Percentiles rank a stretch among this genome's conserved stretches.
These are phyloP conservation scores for Mercenaria mercenaria DNA, from an alignment of 1,140 invertebrate species.

Conservation along the genomic window DNA sequence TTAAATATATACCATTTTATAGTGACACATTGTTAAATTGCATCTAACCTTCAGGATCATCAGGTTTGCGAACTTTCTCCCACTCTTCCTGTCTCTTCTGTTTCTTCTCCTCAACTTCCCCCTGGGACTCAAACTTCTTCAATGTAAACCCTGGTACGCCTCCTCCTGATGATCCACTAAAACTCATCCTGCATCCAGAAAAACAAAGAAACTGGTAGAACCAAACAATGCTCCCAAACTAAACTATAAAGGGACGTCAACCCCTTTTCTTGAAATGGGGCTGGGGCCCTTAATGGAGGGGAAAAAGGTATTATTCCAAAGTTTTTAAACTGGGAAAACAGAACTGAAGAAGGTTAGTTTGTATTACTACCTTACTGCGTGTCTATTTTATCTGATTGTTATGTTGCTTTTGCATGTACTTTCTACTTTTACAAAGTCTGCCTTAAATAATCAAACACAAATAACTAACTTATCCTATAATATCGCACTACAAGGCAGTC, in stretches of 20 bases:
- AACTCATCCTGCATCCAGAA: conserved; percentile 64
- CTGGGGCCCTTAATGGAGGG: background rate
- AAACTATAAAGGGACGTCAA: background rate
- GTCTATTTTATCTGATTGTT: no score
- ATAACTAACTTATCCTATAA: no score
- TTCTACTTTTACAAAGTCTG: no score
- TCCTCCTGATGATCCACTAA: conserved; percentile 31
- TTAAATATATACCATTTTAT: no score
- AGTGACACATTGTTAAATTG: no score
- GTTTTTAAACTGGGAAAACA: no score
- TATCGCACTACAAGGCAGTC: no score
- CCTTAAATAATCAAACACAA: no score
- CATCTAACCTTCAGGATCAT: conserved; percentile 93
- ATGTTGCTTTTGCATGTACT: no score
- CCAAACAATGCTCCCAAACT: background rate
- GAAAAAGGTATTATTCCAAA: background rate
- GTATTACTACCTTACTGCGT: no score
- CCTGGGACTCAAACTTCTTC: conserved; percentile 94
- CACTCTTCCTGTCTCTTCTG: conserved; percentile 95
- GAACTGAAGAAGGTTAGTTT: no score
- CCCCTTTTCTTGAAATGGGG: background rate
- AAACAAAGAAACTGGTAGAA: background rate
- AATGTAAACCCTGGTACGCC: conserved; percentile 45
- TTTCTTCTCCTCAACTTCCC: conserved; percentile 93
- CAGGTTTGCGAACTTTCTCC: conserved; percentile 95